phyloP scores from a whole-genome alignment of 2,113 vertebrate genomes.

The Nibea coibor region DNA sequence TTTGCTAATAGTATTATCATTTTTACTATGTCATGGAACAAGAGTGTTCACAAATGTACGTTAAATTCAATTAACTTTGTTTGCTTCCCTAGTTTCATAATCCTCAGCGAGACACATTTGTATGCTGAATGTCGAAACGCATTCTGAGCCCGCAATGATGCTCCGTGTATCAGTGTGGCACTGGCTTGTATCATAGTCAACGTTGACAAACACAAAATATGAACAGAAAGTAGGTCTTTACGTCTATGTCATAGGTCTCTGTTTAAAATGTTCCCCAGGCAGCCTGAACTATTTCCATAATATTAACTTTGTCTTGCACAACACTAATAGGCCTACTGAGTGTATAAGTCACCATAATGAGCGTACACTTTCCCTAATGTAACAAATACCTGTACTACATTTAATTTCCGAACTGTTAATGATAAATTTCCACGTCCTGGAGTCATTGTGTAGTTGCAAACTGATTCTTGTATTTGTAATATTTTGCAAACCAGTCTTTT shows the following conservation, averaged over 20 bases:
- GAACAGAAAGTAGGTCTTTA: background rate
- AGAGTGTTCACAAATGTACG: conserved; percentile 18
- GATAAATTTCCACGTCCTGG: background rate
- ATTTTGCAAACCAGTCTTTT: background rate
- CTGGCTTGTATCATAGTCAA: background rate
- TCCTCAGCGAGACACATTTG: conserved; percentile 11
- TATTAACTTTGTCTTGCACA: background rate
- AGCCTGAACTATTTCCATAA: background rate
- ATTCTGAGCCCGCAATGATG: background rate
- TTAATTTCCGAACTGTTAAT: background rate
- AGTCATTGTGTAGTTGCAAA: background rate
- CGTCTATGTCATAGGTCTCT: background rate
- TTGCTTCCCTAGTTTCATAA: conserved; percentile 47
- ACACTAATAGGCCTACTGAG: background rate
- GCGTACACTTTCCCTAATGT: background rate
- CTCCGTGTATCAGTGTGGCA: background rate
- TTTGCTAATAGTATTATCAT: conserved; percentile 42
- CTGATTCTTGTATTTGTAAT: background rate
- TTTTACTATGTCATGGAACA: conserved; percentile 33
- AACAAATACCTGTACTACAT: background rate
- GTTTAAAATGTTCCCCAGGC: background rate
- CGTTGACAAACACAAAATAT: background rate
- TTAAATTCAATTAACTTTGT: conserved; percentile 54
- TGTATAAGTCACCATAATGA: background rate
- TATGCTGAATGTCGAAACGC: conserved; percentile 5